Evolutionary conservation across 2,113 vertebrate species (phyloP).

Genomic region (Corythornis madagascariensis): DNA sequence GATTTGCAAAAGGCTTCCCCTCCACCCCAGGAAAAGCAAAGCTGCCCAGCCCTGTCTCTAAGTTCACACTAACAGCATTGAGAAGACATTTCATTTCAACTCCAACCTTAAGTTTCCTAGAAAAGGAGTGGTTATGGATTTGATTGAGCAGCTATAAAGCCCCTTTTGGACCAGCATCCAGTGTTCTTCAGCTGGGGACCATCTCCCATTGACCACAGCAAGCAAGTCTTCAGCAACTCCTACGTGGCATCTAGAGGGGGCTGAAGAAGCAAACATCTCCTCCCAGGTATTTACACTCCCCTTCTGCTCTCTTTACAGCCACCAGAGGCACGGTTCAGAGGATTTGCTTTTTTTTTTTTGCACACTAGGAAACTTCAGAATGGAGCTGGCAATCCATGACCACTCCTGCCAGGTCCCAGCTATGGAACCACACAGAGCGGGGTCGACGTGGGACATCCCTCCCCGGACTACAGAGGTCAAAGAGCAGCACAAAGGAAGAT

Average conservation of each 20-base stretch:
- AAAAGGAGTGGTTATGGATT: slow-evolving; percentile 66
- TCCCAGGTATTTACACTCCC: neutral
- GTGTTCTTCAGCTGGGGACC: neutral
- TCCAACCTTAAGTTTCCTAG: slow-evolving; percentile 13
- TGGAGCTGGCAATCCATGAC: slow-evolving; percentile 48
- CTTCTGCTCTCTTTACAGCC: neutral
- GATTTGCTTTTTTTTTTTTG: neutral
- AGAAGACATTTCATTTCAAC: slow-evolving; percentile 17
- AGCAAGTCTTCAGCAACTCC: slow-evolving; percentile 16
- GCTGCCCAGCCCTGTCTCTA: neutral
- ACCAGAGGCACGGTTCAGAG: neutral
- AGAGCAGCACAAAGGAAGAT: slow-evolving; percentile 35
- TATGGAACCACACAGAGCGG: neutral
- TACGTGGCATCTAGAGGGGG: neutral
- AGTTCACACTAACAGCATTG: slow-evolving; percentile 20
- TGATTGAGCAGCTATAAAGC: neutral
- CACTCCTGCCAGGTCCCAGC: slow-evolving; percentile 49
- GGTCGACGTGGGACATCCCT: neutral
- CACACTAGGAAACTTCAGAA: neutral
- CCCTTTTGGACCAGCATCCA: slow-evolving; percentile 16
- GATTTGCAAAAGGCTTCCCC: slow-evolving; percentile 4
- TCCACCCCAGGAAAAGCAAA: neutral
- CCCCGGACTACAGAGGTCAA: neutral
- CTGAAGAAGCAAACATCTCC: neutral
- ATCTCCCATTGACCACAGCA: neutral